Base-by-base conservation (phyloP, 1,140 invertebrate species). In the Trialeurodes vaporariorum region DNA sequence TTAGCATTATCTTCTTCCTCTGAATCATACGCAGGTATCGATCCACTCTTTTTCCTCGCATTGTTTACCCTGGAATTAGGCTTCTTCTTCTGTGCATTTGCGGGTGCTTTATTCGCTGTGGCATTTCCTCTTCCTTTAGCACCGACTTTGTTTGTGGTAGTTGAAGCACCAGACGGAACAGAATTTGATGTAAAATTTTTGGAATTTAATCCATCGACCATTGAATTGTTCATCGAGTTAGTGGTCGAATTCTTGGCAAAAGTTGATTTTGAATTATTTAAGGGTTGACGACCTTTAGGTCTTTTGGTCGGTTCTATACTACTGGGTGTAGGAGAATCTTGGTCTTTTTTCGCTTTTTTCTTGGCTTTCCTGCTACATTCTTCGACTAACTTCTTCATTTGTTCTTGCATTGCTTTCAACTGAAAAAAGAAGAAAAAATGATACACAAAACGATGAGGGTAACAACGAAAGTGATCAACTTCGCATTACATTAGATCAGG, bases 1-100 rank as follows among this genome's bases (percentile, higher is more conserved):
- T 95, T 95, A 69, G 94, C 93, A 81, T 90, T 94, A 76, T 96
- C 93, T 79, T 97, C 94, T 77, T 99, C 96, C 77, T 98, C 96
- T 5, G 93, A 93, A 77, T 98, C 93, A 69, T 74, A 74, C 2
- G 70, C 69, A 59, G 83, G 82, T 67, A 83, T 82, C 63, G 83
- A 81, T 69, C 81, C 68, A 71, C 75, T 75, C 64, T 75, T 76
- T 66, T 75, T 76, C 64, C 71, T 73, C 5, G 70, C 66, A 63
- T 72, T 72, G 23, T 67, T 70, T 25, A 73, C 69, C 67, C 68
- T 71, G 17, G 72, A 70, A 70, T 83, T 83, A n/a, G 80, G 81
- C 76, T 84, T 83, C 67, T 87, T 87, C 0, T 79, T 78, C 63
- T 82, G 79, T 71, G 82, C 82, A 22, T 80, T 79, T 62, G 74